phyloP scores from a whole-genome alignment of 2,797 vertebrate species.

The Chromobotia macracanthus region DNA sequence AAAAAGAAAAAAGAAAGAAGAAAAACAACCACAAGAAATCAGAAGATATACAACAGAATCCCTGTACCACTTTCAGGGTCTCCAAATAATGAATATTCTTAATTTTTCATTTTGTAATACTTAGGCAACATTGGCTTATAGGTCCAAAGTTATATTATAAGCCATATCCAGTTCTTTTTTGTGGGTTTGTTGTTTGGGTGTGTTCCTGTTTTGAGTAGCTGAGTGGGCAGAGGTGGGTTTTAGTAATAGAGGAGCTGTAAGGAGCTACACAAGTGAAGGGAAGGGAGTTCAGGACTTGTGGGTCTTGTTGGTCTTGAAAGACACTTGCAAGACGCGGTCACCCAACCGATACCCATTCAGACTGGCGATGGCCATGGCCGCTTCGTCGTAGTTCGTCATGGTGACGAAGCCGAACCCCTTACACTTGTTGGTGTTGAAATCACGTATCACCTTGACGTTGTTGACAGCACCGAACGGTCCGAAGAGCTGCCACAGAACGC shows the following conservation, averaged over 20 bases:
- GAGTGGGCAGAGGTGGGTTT: slow-evolving; percentile 78
- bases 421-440: slow-evolving; percentile 99
- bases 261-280: slow-evolving; percentile 68
- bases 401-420: slow-evolving; percentile 99
- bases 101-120: slow-evolving; percentile 95
- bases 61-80: slow-evolving; percentile 94
- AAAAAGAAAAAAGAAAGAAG: slow-evolving; percentile 77
- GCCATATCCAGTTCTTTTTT: slow-evolving; percentile 97
- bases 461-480: slow-evolving; percentile 98
- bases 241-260: slow-evolving; percentile 67
- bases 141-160: slow-evolving; percentile 99
- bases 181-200: slow-evolving; percentile 76
- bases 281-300: slow-evolving; percentile 95
- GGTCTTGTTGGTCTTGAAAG: slow-evolving; percentile 99
- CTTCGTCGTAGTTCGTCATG: slow-evolving; percentile 99
- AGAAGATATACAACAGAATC: slow-evolving; percentile 84
- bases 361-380: slow-evolving; percentile 99
- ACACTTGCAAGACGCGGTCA: slow-evolving; percentile 99
- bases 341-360: slow-evolving; percentile 99
- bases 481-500: slow-evolving; percentile 99
- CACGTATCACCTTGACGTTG: slow-evolving; percentile 99
- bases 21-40: slow-evolving; percentile 79
- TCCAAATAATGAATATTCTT: slow-evolving; percentile 86
- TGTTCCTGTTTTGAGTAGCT: slow-evolving; percentile 80
- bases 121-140: slow-evolving; percentile 99